A percentile compares a stretch with the other conserved stretches of the same genome.
Conservation (phyloP, 1,140 invertebrate species). For the Drosophila nebulosa region DNA sequence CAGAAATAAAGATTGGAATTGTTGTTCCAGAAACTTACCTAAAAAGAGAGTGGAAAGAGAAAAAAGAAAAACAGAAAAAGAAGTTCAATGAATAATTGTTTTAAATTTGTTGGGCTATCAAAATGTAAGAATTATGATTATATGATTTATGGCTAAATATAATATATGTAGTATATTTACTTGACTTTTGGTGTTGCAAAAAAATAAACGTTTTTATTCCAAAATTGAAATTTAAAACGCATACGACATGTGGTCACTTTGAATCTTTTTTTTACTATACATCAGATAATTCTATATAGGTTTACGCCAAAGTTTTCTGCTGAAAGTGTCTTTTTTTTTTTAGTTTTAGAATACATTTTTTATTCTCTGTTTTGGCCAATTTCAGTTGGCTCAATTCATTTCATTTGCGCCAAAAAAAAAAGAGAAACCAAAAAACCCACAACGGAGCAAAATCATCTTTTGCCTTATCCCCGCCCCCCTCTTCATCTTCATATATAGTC, state of each 20-base stretch:
- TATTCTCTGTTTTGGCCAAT: not conserved
- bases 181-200: not conserved
- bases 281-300: too few relatives aligned
- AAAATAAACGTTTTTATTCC: not conserved
- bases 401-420: not conserved
- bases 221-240: too few relatives aligned
- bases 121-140: not conserved
- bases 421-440: not conserved
- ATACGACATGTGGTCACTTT: too few relatives aligned
- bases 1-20: not conserved
- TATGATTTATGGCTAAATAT: constrained; percentile 9
- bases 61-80: constrained; percentile 4
- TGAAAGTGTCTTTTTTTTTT: too few relatives aligned
- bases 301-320: too few relatives aligned
- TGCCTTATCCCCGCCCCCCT: not conserved
- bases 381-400: constrained; percentile 7
- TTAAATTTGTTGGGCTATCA: not conserved
- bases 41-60: constrained; percentile 7
- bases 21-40: constrained; percentile 43
- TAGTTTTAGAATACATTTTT: not conserved
- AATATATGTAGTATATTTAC: constrained; percentile 29
- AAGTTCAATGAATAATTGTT: constrained; percentile 26
- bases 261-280: too few relatives aligned
- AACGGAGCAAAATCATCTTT: not conserved
- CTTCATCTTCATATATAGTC: constrained; percentile 28